A percentile compares a stretch with the other conserved stretches of the same genome.
phyloP scores from a whole-genome alignment of 2,888 invertebrate genomes.

The Exephanes ischioxanthus region DNA sequence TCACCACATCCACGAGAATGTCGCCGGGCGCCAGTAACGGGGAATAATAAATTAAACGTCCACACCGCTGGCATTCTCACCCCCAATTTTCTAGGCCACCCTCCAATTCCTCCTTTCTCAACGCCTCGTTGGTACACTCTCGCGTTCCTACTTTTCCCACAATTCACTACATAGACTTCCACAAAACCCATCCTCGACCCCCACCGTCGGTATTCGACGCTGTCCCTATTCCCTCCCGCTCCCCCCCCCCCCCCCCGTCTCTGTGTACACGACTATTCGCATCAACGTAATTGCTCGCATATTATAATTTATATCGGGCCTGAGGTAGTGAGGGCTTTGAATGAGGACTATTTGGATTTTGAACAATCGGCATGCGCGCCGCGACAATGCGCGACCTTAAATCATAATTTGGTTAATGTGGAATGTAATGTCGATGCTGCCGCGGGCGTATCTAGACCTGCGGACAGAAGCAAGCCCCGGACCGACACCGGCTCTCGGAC shows the following conservation, averaged over 20 bases:
- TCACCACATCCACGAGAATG: constrained; percentile 18
- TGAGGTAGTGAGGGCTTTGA: constrained; percentile 68
- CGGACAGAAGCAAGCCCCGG: constrained; percentile 71
- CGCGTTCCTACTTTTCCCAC: constrained; percentile 15
- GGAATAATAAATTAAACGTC: constrained; percentile 22
- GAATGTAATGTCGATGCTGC: constrained; percentile 84
- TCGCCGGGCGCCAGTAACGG: constrained; percentile 20
- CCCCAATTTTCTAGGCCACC: constrained; percentile 17
- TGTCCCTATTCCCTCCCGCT: constrained; percentile 37
- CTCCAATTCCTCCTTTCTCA: not conserved
- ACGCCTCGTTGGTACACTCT: constrained; percentile 21
- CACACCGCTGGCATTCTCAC: constrained; percentile 13
- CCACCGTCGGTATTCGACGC: constrained; percentile 11
- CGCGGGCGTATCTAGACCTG: constrained; percentile 79
- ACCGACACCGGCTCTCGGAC: constrained; percentile 64
- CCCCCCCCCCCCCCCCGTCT: constrained; percentile 25
- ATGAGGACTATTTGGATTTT: constrained; percentile 81
- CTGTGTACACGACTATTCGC: constrained; percentile 74
- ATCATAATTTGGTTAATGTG: constrained; percentile 85
- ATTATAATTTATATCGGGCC: constrained; percentile 81
- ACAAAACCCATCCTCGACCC: not conserved
- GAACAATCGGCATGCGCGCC: constrained; percentile 80
- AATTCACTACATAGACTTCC: constrained; percentile 15
- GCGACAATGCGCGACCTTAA: constrained; percentile 83
- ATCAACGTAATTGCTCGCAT: constrained; percentile 81